phyloP scores from a whole-genome alignment of 2,113 vertebrate species.

The Geococcyx californianus region DNA sequence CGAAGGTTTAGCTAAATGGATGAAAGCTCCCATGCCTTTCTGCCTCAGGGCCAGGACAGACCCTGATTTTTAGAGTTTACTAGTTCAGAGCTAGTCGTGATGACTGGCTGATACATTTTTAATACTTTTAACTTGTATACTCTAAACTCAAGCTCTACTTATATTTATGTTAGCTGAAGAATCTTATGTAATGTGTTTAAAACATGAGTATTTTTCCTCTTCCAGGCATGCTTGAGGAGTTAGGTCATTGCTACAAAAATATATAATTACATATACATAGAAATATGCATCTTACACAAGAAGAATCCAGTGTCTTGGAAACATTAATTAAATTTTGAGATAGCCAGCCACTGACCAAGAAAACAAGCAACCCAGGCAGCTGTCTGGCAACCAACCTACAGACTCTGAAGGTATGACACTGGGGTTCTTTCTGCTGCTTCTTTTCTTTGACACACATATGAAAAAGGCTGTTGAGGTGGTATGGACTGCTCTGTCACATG shows the following conservation, averaged over 20 bases:
- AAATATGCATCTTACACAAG: constrained; percentile 20
- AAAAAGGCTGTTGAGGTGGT: background rate
- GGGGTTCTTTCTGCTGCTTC: background rate
- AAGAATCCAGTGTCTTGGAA: background rate
- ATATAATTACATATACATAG: background rate
- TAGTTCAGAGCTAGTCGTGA: background rate
- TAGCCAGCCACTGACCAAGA: background rate
- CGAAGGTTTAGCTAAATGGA: background rate
- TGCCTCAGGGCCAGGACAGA: background rate
- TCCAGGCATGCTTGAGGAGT: background rate
- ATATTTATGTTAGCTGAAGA: background rate
- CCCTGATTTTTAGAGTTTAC: background rate
- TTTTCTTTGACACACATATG: background rate
- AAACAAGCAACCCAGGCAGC: background rate
- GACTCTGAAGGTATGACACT: background rate
- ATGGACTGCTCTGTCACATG: background rate
- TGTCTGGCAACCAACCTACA: background rate
- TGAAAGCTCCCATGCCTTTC: background rate
- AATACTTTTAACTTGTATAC: background rate
- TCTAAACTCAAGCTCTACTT: background rate
- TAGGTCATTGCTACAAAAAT: constrained; percentile 12
- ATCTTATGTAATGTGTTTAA: background rate
- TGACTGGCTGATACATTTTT: background rate
- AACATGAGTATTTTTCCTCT: background rate
- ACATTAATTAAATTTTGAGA: background rate